Evolutionary conservation across 2,113 vertebrate species (phyloP).

Genomic region (Azemiops feae): DNA sequence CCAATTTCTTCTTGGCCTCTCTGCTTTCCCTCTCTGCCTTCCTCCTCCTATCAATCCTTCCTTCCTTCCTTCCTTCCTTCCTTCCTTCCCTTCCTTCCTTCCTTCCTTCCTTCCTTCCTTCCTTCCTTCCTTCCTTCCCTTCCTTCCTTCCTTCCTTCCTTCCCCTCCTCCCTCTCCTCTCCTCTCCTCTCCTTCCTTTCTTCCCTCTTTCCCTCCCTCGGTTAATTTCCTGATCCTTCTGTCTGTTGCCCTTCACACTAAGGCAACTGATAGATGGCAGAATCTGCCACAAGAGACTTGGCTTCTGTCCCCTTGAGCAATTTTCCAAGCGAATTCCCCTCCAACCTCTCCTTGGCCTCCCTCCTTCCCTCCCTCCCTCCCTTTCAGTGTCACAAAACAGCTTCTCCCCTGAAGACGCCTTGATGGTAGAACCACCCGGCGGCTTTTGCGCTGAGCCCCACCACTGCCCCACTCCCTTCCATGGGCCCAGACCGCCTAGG

Average conservation of each 20-base stretch:
- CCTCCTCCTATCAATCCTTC: background rate
- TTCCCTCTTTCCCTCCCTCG: background rate
- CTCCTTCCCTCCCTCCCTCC: background rate
- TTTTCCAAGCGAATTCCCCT: background rate
- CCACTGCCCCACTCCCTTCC: background rate
- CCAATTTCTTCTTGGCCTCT: constrained; percentile 9
- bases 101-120: background rate
- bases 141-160: no score
- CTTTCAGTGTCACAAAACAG: constrained; percentile 52
- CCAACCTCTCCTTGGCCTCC: constrained; percentile 10
- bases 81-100: background rate
- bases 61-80: background rate
- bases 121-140: no score
- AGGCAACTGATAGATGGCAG: constrained; percentile 28
- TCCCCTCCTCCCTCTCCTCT: background rate
- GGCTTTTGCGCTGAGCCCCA: constrained; percentile 18
- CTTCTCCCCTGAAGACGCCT: constrained; percentile 52
- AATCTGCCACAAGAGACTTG: constrained; percentile 51
- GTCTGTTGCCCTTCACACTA: constrained; percentile 46
- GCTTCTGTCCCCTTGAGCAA: constrained; percentile 50
- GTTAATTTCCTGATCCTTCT: constrained; percentile 18
- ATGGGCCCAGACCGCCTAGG: constrained; percentile 36
- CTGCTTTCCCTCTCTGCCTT: background rate
- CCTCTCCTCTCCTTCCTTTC: constrained; percentile 10
- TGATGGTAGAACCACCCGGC: background rate